Evolutionary conservation across 2,888 invertebrate species (phyloP).

Genomic region (Zhuqinia jingwanae): DNA sequence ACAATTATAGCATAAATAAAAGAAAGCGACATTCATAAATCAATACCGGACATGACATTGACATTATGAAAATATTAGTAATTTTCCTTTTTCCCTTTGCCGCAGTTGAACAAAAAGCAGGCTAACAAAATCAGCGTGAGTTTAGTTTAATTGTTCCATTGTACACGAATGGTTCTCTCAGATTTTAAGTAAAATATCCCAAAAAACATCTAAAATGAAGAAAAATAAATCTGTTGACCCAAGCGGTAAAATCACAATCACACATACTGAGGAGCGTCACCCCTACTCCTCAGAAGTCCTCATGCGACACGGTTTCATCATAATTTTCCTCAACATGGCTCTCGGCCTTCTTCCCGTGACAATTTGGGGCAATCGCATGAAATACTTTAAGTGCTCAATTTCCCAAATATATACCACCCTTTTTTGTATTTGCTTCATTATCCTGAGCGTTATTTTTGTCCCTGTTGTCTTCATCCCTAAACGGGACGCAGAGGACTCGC

Average conservation of each 20-base stretch:
- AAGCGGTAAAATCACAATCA: conserved; percentile 54
- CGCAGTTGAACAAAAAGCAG: no score
- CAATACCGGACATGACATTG: no score
- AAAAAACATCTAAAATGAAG: no score
- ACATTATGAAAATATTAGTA: no score
- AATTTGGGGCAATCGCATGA: conserved; percentile 66
- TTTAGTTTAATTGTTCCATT: no score
- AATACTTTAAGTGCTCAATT: conserved; percentile 69
- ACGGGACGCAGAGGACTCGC: not conserved
- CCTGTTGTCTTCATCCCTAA: conserved; percentile 15
- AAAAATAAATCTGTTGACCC: no score
- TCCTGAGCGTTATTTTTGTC: conserved; percentile 67
- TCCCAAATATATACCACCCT: conserved; percentile 72
- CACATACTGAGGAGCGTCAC: conserved; percentile 62
- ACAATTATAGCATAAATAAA: no score
- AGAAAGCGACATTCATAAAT: no score
- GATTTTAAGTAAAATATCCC: no score
- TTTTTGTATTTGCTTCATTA: conserved; percentile 61
- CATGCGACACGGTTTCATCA: conserved; percentile 68
- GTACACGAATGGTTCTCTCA: no score
- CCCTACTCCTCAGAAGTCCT: conserved; percentile 69
- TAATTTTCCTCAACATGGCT: conserved; percentile 75
- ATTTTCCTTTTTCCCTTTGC: no score
- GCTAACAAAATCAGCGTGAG: no score
- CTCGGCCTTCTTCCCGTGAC: conserved; percentile 75